Evolutionary conservation across 2,888 invertebrate genomes (phyloP).

Genomic region (Chironomus tentans): DNA sequence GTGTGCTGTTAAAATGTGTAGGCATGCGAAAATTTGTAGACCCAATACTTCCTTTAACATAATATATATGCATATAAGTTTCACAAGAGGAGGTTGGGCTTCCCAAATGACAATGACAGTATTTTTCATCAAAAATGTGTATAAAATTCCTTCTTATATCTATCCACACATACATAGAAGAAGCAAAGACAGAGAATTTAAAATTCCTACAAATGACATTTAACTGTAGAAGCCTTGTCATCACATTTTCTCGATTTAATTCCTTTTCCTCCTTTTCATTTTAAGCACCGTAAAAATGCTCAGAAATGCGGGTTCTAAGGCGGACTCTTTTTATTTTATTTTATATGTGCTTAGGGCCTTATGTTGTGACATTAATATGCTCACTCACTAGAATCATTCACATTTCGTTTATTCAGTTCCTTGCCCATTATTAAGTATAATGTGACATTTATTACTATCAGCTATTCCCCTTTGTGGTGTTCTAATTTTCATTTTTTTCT

Average conservation of each 20-base stretch:
- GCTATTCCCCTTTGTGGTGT: slow-evolving; percentile 11
- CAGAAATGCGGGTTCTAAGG: neutral
- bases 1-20: neutral
- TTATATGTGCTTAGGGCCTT: neutral
- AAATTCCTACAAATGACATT: neutral
- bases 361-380: slow-evolving; percentile 3
- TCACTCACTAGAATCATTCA: neutral
- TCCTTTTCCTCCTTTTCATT: neutral
- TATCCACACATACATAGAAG: neutral
- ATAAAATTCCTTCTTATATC: neutral
- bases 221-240: neutral
- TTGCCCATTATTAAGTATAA: slow-evolving; percentile 9
- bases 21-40: neutral
- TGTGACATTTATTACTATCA: slow-evolving; percentile 25
- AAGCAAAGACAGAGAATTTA: neutral
- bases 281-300: neutral
- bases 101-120: neutral
- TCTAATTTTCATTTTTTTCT: neutral
- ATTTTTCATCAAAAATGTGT: neutral
- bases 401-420: neutral
- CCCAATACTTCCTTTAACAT: neutral
- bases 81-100: neutral
- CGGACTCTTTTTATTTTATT: neutral
- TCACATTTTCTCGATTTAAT: neutral
- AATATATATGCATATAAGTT: neutral